A percentile compares a stretch with the other conserved stretches of the same genome.
phyloP scores from a whole-genome alignment of 2,797 vertebrate genomes.

The Hafferia zeledoni region DNA sequence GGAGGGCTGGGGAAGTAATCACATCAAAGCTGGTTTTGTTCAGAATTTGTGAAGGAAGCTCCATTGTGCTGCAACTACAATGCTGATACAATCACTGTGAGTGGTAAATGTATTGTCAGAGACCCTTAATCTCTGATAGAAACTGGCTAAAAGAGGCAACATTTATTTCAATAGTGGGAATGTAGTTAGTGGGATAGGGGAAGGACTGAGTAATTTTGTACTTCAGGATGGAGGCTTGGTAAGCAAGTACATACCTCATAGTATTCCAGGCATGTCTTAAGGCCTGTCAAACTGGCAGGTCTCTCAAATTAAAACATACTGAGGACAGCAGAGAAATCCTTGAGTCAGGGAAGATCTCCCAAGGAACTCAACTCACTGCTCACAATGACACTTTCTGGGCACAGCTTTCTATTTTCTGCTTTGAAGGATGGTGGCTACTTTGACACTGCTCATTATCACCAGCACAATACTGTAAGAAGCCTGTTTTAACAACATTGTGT shows the following conservation, averaged over 20 bases:
- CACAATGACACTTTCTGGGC: not conserved
- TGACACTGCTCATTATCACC: not conserved
- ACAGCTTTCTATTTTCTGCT: not conserved
- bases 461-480: not conserved
- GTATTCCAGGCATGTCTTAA: not conserved
- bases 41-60: not conserved
- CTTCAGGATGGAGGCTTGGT: not conserved
- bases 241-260: not conserved
- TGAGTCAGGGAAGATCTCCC: not conserved
- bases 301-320: not conserved
- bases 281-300: not conserved
- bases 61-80: not conserved
- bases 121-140: not conserved
- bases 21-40: slow-evolving; percentile 37
- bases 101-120: not conserved
- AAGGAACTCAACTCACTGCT: not conserved
- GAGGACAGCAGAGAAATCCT: not conserved
- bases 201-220: not conserved
- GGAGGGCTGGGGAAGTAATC: not conserved
- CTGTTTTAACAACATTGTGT: not conserved
- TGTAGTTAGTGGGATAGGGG: not conserved
- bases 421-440: not conserved
- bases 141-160: not conserved
- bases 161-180: not conserved
- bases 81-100: not conserved